phyloP scores from a whole-genome alignment of 2,888 invertebrate genomes.

The Eulithis prunata region DNA sequence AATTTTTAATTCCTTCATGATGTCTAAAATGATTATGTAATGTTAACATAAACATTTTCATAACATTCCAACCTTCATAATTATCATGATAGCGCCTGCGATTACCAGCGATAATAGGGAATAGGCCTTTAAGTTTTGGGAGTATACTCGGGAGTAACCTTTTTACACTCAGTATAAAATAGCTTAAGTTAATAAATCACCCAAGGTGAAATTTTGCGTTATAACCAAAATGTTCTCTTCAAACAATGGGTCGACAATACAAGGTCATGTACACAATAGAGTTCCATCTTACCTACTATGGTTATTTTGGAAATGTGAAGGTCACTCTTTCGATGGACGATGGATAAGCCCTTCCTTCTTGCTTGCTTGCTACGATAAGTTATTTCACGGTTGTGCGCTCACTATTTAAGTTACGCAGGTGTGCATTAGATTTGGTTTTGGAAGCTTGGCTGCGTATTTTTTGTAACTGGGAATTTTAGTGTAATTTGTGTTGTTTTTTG shows the following conservation, averaged over 20 bases:
- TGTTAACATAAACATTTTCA: no score
- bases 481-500: no score
- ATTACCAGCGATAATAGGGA: no score
- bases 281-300: slow-evolving; percentile 32
- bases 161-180: slow-evolving; percentile 38
- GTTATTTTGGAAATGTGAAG: slow-evolving; percentile 80
- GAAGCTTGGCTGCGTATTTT: not conserved
- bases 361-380: slow-evolving; percentile 66
- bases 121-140: no score
- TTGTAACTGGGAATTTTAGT: no score
- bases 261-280: slow-evolving; percentile 70
- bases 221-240: slow-evolving; percentile 66
- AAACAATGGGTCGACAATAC: slow-evolving; percentile 60
- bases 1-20: no score
- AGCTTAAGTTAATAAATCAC: slow-evolving; percentile 61
- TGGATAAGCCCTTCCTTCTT: slow-evolving; percentile 72
- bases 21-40: no score
- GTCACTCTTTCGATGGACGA: slow-evolving; percentile 66
- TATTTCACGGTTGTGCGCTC: slow-evolving; percentile 69
- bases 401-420: slow-evolving; percentile 35
- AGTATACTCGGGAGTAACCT: no score
- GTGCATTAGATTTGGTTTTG: slow-evolving; percentile 12
- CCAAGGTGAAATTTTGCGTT: slow-evolving; percentile 76
- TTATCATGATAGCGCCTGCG: no score
- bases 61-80: no score